A percentile compares a stretch with the other conserved stretches of the same genome.
phyloP scores from a whole-genome alignment of 92 coral and sea anemone species.

The Isaurus tuberculatus region DNA sequence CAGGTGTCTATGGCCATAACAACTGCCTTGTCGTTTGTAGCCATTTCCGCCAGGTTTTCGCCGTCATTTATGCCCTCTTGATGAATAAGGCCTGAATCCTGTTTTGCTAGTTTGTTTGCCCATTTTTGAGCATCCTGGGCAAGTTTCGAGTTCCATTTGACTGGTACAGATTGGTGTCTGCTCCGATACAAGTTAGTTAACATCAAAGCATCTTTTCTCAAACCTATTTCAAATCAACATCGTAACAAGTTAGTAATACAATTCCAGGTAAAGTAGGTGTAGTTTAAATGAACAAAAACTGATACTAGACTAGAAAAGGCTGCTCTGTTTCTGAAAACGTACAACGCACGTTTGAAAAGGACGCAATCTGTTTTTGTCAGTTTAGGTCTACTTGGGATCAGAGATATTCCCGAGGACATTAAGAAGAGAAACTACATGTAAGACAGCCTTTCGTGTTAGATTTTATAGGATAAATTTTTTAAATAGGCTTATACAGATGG shows the following conservation, averaged over 20 bases:
- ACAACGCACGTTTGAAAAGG: neutral
- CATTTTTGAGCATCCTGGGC: conserved; percentile 70
- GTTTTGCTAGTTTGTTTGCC: conserved; percentile 70
- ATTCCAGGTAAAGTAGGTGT: too few relatives aligned
- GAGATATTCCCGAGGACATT: neutral
- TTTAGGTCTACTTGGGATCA: neutral
- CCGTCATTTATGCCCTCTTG: conserved; percentile 64
- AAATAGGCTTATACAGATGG: too few relatives aligned
- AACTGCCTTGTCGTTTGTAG: conserved; percentile 60
- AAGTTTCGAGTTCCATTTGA: conserved; percentile 57
- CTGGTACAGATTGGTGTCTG: conserved; percentile 60
- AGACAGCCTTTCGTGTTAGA: neutral
- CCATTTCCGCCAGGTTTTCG: conserved; percentile 74
- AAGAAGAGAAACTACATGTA: neutral
- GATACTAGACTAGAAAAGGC: too few relatives aligned
- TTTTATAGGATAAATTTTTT: too few relatives aligned
- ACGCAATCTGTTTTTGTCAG: neutral
- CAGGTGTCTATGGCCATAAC: conserved; percentile 75
- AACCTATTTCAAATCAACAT: neutral
- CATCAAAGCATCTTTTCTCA: conserved; percentile 52
- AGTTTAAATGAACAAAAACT: too few relatives aligned
- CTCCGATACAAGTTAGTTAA: conserved; percentile 73
- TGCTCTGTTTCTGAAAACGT: too few relatives aligned
- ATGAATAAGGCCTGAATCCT: conserved; percentile 60
- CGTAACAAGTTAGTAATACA: neutral